phyloP scores from a whole-genome alignment of 37 sponge, comb jelly and placozoan species.

The Aphrocallistes beatrix region DNA sequence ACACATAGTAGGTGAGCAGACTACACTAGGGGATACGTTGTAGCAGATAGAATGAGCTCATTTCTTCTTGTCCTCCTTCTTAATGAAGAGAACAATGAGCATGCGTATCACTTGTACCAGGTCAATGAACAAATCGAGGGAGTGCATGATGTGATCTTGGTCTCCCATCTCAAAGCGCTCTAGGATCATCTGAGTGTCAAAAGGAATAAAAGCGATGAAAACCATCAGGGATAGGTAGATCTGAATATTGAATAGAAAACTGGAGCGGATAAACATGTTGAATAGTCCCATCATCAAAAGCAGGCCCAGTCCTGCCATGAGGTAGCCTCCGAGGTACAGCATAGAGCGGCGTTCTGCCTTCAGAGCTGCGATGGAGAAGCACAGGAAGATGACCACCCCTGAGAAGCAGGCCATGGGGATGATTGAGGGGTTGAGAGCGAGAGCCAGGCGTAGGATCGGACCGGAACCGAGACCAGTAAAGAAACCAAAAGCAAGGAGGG shows the following conservation, averaged over 20 bases:
- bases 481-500: neutral
- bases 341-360: constrained; percentile 62
- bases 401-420: constrained; percentile 57
- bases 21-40: too few relatives aligned
- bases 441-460: constrained; percentile 27
- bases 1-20: too few relatives aligned
- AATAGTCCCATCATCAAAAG: constrained; percentile 45
- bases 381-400: constrained; percentile 38
- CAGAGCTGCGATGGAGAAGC: constrained; percentile 43
- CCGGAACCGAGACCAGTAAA: constrained; percentile 25
- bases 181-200: constrained; percentile 94
- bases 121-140: constrained; percentile 91
- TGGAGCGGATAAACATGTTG: constrained; percentile 71
- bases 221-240: constrained; percentile 74
- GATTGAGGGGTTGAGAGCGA: constrained; percentile 40
- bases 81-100: constrained; percentile 72
- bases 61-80: constrained; percentile 44
- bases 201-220: constrained; percentile 86
- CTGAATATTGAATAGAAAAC: constrained; percentile 57
- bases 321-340: constrained; percentile 75
- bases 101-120: constrained; percentile 85
- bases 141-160: constrained; percentile 83
- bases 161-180: constrained; percentile 74
- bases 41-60: too few relatives aligned
- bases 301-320: constrained; percentile 54